These are phyloP conservation scores for Rhinophrynus dorsalis DNA, from an alignment of 2,797 vertebrate genomes.

Conservation along the genomic window DNA sequence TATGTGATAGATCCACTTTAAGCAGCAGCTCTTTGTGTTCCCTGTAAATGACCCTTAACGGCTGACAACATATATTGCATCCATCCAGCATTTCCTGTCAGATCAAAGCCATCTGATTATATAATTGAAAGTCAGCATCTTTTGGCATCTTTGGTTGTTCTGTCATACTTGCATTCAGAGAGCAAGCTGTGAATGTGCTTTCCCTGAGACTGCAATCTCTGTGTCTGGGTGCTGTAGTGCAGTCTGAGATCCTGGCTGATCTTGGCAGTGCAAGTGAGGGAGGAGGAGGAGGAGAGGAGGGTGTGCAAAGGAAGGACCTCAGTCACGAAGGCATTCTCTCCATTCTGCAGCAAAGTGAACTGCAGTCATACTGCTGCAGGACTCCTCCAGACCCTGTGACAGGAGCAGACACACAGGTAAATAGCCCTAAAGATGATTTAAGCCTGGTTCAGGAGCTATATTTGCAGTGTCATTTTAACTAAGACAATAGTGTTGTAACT, in stretches of 20 bases:
- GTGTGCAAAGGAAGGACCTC: conserved; percentile 63
- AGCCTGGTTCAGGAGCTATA: neutral
- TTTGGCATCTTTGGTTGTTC: neutral
- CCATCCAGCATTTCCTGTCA: neutral
- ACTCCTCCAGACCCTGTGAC: conserved; percentile 49
- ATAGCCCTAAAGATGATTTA: neutral
- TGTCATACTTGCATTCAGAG: neutral
- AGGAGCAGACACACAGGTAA: conserved; percentile 16
- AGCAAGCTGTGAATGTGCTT: conserved; percentile 1
- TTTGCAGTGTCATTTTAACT: neutral
- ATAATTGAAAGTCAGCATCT: neutral
- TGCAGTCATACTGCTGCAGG: conserved; percentile 59
- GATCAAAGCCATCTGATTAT: neutral
- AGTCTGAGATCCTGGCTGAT: conserved; percentile 54
- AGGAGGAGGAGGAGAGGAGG: conserved; percentile 42
- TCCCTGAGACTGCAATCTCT: conserved; percentile 31
- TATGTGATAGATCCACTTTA: too few relatives aligned
- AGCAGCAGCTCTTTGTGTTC: neutral
- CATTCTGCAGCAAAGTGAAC: conserved; percentile 58
- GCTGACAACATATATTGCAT: neutral
- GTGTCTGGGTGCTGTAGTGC: conserved; percentile 55
- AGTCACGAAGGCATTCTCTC: conserved; percentile 54
- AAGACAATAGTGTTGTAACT: neutral
- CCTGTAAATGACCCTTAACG: conserved; percentile 9
- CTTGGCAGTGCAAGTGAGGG: conserved; percentile 68